phyloP scores from a whole-genome alignment of 2,113 vertebrate species.

The Erpornis zantholeuca region DNA sequence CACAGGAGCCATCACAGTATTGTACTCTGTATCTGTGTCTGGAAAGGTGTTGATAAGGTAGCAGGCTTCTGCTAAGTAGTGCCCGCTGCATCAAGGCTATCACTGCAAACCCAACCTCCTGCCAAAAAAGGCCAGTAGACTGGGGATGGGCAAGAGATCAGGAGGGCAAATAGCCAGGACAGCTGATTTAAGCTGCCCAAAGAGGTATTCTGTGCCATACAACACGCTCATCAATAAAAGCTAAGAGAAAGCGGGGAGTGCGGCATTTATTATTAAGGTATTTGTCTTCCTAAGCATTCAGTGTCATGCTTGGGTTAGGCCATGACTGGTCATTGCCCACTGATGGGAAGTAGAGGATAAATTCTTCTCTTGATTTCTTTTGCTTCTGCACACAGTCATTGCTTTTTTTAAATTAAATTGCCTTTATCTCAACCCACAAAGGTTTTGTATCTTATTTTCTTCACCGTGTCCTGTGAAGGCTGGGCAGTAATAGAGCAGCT shows the following conservation, averaged over 20 bases:
- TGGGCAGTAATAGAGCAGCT: neutral
- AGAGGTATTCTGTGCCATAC: rapidly evolving
- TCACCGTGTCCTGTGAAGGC: neutral
- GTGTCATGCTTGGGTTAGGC: neutral
- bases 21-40: neutral
- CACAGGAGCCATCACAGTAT: neutral
- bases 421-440: neutral
- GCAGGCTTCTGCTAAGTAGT: neutral
- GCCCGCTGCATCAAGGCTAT: neutral
- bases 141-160: neutral
- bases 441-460: neutral
- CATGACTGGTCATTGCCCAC: neutral
- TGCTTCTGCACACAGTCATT: neutral
- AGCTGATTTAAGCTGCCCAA: neutral
- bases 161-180: neutral
- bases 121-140: no score
- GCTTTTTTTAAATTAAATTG: neutral
- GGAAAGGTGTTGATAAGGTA: neutral
- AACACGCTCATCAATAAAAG: neutral
- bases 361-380: neutral
- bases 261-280: neutral
- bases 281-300: neutral
- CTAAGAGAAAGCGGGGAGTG: neutral
- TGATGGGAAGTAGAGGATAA: neutral
- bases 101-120: neutral